Base-by-base conservation (phyloP, 2,113 vertebrate species). In the Edolisoma coerulescens region DNA sequence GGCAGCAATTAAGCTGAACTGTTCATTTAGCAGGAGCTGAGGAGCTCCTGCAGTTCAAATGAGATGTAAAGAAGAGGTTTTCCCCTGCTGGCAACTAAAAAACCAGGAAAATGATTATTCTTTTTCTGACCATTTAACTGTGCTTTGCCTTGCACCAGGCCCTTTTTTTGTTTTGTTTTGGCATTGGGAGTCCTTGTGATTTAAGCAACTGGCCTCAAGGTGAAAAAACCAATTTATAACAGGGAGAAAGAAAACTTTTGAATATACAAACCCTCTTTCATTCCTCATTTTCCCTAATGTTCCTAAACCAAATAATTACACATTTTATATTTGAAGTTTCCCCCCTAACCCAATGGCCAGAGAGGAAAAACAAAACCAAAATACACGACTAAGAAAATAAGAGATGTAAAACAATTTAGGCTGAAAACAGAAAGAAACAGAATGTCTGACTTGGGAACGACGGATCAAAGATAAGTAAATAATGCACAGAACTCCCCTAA, bases 401-500 rank as follows among this genome's bases (percentile, higher is more conserved):
- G 28, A 60, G 42, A 84, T 56, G 13, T 39, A 82, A 94, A 89
- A 23, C 42, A 70, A 94, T 80, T 90, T 71, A 64, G 56, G 42
- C 23, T 81, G 60, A 87, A 94, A 92, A 33, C 50, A 77, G 52
- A 93, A 73, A 95, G 52, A 65, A 93, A 75, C 1, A 76, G 59
- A 74, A 80, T 17, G 75, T 75, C 85, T 88, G 76, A 88, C 73
- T 95, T n/a, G 39, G 27, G 22, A 94, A 94, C 44, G 93, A 78
- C 30, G 50, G 68, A 96, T 94, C 93, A 96, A 94, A 94, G 78
- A 87, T 88, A 91, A 83, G 64, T 54, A 96, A 95, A 87, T 89
- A 94, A 93, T 9, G n/a, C 60, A 60, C 81, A 93, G 56, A 96
- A 94, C 87, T 84, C 71, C 75, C 42, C 65, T 63, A 60, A 96